phyloP scores from a whole-genome alignment of 2,113 vertebrate genomes.

The Lepus europaeus region DNA sequence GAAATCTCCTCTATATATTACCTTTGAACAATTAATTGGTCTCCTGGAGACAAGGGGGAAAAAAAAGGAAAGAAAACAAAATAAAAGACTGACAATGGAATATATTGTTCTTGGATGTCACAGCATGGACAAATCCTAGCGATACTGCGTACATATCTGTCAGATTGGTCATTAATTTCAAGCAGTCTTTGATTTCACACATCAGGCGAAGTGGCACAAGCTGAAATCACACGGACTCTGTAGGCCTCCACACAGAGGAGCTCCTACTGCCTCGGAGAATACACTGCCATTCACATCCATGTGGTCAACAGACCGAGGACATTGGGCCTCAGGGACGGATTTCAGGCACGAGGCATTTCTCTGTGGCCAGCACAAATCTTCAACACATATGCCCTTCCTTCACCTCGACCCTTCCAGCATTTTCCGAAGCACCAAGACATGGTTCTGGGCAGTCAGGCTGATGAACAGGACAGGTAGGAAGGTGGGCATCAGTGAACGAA shows the following conservation, averaged over 20 bases:
- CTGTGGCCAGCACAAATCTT: neutral
- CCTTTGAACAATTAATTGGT: conserved; percentile 87
- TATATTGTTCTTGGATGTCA: conserved; percentile 87
- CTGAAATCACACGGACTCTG: conserved; percentile 70
- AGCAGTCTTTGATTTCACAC: conserved; percentile 82
- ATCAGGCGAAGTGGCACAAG: conserved; percentile 72
- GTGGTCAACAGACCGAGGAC: neutral
- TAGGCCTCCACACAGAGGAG: conserved; percentile 75
- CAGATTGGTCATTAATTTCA: conserved; percentile 85
- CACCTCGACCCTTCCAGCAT: neutral
- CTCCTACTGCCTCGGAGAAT: conserved; percentile 69
- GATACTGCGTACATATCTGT: conserved; percentile 76
- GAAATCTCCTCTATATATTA: conserved; percentile 84
- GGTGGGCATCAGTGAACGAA: neutral
- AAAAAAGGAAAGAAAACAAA: conserved; percentile 76
- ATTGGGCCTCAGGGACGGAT: neutral
- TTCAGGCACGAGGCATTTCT: neutral
- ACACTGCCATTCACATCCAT: neutral
- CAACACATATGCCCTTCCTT: neutral
- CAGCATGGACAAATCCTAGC: conserved; percentile 73
- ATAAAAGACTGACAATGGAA: conserved; percentile 85
- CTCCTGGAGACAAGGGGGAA: conserved; percentile 71
- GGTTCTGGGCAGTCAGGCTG: neutral
- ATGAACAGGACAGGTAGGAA: neutral
- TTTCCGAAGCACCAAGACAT: neutral